Base-by-base conservation (phyloP, 2,888 invertebrate genomes). In the Chirona hameri region DNA sequence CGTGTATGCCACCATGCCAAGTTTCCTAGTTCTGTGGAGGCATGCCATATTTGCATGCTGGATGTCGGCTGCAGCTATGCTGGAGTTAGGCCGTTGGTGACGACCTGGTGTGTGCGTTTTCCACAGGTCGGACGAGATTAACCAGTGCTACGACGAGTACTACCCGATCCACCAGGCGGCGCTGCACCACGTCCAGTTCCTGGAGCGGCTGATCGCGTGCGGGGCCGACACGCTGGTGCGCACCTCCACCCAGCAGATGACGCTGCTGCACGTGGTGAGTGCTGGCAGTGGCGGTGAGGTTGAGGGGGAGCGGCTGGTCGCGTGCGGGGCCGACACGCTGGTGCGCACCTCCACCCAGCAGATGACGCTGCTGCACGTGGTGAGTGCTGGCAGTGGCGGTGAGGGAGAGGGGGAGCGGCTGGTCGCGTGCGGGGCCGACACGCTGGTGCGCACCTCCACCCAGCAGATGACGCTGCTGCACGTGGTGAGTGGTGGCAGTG, bases 151-250 rank as follows among this genome's bases (percentile, higher is more conserved):
- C 87, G 93, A 93, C 86, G 93, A 93, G 88, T 93, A 93, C 87
- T 93, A 92, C 87, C 93, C 94, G n/a, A 92, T 94, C 83, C 92
- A 93, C 87, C 92, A 93, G 84, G 89, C 93, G 24, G 93, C 93
- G 29, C 89, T 93, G 48, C 93, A 93, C 87, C 93, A 93, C 85
- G 90, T 91, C 81, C 91, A 92, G 86, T 93, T 93, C 88, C 89
- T 93, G 3, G 87, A 87, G 82, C 86, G 88, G 24, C 86, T 89
- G 39, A 87, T 89, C 52, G 87, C 88, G 84, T 91, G 91, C 86
- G 93, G 93, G n/a, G 93, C 93, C 52, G 91, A 92, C 84, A 92
- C 93, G 0, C 92, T 91, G 12, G 93, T 93, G 5, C 89, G 91
- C 82, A 93, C 93, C 27, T 92, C 91, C 86, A 93, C 91, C 15